Conservation (phyloP, 2,113 vertebrate species). For the Halichoerus grypus region DNA sequence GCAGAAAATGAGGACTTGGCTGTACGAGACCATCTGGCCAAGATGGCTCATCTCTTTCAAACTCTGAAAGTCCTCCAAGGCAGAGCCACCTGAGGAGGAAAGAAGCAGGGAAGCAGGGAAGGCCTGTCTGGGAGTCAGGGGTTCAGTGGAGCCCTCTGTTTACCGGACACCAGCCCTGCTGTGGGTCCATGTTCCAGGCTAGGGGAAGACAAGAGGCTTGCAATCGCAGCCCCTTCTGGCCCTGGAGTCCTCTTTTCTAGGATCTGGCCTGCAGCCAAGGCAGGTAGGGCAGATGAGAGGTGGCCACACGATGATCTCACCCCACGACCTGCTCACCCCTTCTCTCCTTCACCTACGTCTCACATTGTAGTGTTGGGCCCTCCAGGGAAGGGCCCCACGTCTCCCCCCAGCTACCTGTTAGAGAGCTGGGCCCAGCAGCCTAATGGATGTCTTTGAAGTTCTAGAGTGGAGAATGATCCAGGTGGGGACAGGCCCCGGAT, state of each 20-base stretch:
- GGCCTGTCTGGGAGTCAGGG: not conserved
- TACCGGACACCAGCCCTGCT: not conserved
- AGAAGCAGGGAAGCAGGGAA: not conserved
- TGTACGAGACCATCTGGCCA: not conserved
- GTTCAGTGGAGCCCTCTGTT: not conserved
- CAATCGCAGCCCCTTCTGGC: not conserved
- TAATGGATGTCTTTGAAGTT: not conserved
- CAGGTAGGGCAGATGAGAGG: not conserved
- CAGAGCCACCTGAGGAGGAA: not conserved
- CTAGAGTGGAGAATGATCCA: not conserved
- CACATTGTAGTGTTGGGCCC: not conserved
- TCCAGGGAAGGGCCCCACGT: not conserved
- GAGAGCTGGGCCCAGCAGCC: not conserved
- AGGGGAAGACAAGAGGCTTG: not conserved
- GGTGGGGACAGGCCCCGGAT: not conserved
- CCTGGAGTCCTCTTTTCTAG: not conserved
- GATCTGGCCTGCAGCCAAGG: not conserved
- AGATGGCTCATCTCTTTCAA: not conserved
- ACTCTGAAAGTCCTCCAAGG: not conserved
- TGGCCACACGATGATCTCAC: not conserved
- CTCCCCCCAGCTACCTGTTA: too few relatives aligned
- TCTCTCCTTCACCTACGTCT: not conserved
- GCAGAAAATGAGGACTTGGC: not conserved
- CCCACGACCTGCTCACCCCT: accelerated
- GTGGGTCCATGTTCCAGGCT: accelerated